Base-by-base conservation (phyloP, 2,797 vertebrate species). In the Avahi laniger region DNA sequence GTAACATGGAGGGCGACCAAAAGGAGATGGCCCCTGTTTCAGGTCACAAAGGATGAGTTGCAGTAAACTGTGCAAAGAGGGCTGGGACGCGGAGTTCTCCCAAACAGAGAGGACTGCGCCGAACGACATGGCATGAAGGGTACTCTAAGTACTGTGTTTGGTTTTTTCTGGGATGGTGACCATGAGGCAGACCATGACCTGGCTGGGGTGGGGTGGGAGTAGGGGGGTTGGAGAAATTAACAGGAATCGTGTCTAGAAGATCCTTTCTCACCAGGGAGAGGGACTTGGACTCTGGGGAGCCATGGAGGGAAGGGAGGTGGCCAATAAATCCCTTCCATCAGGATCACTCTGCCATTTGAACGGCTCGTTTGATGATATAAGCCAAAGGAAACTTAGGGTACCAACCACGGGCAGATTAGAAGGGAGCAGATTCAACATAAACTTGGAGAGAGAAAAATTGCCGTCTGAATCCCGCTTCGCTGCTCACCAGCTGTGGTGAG, bases 281-380 rank as follows among this genome's bases (percentile, higher is more conserved):
- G 33, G 46, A 63, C 63, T 65, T 61, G 78, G 38, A 26, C 80
- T n/a, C 3, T 2, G 50, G 76, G 72, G 9, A 57, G 24, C 30
- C 72, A 76, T 0, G 8, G 61, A 83, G 41, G 79, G 38, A 46
- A 82, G 41, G 28, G 57, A 89, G 69, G 8, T 26, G 22, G n/a
- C 72, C 15, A 28, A 9, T 67, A 26, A 61, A 26, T 41, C 22
- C 24, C 28, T 80, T 86, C 46, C 24, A 1, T 80, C 65, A 24
- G 10, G 50, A 76, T 50, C 70, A 50, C 7, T 30, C 38, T 93
- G 48, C 57, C 30, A 61, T 94, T 75, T 88, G 54, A 92, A 41
- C 10, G 22, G 38, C 2, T 35, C 89, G 9, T 20, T 50, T 73
- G 43, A 43, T 73, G 87, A 48, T 9, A 28, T 5, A 76, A 46